Base-by-base conservation (phyloP, 2,888 invertebrate species). In the Panzeria rudis region DNA sequence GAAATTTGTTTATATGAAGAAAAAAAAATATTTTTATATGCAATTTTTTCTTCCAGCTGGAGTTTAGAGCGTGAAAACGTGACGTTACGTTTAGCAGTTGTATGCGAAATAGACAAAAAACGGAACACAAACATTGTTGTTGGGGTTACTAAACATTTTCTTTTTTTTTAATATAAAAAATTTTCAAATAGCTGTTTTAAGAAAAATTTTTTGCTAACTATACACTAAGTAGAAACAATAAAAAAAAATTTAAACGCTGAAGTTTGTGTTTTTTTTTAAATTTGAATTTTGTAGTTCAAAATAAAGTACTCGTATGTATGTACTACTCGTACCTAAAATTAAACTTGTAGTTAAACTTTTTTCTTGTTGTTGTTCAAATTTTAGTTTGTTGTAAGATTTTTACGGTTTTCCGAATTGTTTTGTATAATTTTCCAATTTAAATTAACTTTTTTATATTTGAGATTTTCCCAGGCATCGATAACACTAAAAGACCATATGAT, bases 371-470 rank as follows among this genome's bases (percentile, higher is more conserved):
- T 52, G 13, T 47, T 35, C 29, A 78, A 78, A 68, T 75, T 61
- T 72, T 1, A 50, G 29, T 32, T 77, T 73, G 54, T 83, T 62
- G 41, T 61, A 75, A 62, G 17, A 32, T n/a, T 73, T 68, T 68
- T 78, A 84, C 66, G 9, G 77, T 88, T 88, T 89, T 89, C 88
- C 89, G 87, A 90, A 91, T 91, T 89, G 88, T 91, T 91, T 90
- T 89, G 90, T 91, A 91, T 91, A 91, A 91, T 91, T 91, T 91
- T 90, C 90, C 91, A 91, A 91, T 91, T 90, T 90, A 91, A 91
- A 91, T 91, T 89, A 91, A 89, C 84, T 87, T 85, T 69, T 80
- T 73, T 73, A 15, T 73, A 47, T 59, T 56, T 81, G 71, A 64
- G 83, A 86, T 88, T 91, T 90, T 91, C 91, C 90, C 91, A 91